These are phyloP conservation scores for Clupea harengus DNA, from an alignment of 2,113 vertebrate species.

Conservation along the genomic window DNA sequence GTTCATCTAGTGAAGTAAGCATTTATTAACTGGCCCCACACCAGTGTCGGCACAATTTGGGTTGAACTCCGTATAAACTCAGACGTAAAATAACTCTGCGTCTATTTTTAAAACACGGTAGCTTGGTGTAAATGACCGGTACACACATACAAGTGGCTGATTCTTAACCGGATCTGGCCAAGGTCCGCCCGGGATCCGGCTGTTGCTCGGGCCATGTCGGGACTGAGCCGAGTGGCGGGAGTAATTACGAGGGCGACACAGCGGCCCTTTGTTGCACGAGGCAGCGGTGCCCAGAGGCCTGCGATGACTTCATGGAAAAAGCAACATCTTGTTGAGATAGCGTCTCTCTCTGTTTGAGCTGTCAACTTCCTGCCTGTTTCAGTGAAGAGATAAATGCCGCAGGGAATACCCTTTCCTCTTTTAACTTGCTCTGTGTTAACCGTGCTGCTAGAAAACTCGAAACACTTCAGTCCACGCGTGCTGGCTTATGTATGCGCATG, in stretches of 20 bases:
- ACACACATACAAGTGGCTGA: neutral
- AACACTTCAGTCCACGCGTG: neutral
- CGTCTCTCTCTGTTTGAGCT: conserved; percentile 67
- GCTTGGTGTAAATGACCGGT: neutral
- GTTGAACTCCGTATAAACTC: neutral
- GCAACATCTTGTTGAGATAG: conserved; percentile 70
- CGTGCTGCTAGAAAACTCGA: neutral
- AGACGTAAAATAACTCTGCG: neutral
- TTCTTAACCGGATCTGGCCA: neutral
- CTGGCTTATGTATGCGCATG: neutral
- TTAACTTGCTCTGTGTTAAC: neutral
- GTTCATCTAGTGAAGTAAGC: neutral
- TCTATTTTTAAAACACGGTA: neutral
- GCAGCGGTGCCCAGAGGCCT: conserved; percentile 49
- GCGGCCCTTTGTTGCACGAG: conserved; percentile 62
- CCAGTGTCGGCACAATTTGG: neutral
- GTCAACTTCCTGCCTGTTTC: conserved; percentile 72
- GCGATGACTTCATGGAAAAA: conserved; percentile 79
- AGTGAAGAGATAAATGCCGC: conserved; percentile 48
- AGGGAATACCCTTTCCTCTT: conserved; percentile 64
- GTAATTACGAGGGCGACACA: conserved; percentile 26
- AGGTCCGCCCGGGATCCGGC: neutral
- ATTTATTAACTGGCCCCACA: neutral
- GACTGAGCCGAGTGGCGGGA: neutral
- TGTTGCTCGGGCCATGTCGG: neutral